Base-by-base conservation (phyloP, 2,113 vertebrate species). In the Corythoichthys haematopterus region DNA sequence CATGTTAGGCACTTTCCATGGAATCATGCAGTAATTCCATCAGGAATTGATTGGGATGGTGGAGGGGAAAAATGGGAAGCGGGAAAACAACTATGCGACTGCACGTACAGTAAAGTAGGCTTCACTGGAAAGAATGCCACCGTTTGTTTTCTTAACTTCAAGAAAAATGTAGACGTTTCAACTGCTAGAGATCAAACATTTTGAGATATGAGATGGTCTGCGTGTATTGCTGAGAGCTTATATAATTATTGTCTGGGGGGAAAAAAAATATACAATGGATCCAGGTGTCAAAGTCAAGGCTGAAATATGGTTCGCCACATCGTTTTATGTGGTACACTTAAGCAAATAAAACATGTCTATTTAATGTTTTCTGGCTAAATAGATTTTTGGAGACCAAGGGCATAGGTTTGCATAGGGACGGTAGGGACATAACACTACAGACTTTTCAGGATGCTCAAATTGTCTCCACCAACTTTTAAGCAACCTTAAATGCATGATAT, bases 21-120 rank as follows among this genome's bases (percentile, higher is more conserved):
- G 87, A 89, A 90, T 86, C 84, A 91, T 85, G 80, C 73, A 86
- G 85, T 86, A 87, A 88, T 89, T 87, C 84, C 86, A 90, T 77
- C 85, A 88, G 89, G 87, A 87, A 89, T 87, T 87, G 84, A 89
- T 91, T 91, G 87, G 78, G 82, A 85, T 73, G 65, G 80, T 66
- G 71, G 37, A 53, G 81, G 71, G 72, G 43, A 56, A 57, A 68
- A 68, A 64, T 40, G 73, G 65, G 48, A 28, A 74, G 68, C 66
- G 55, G 74, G 78, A 79, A 70, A 76, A 78, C 81, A 89, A 85
- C 88, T 84, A 87, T 76, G 81, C 36, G 68, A 37, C 79, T 67
- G 64, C 84, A 81, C 77, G 80, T 86, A 84, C 77, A 65, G 35
- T 65, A 33, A 46, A 84, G 83, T 83, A 77, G 79, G 81, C 82